Evolutionary conservation across 2,797 vertebrate genomes (phyloP).

Genomic region (Lithobates pipiens): DNA sequence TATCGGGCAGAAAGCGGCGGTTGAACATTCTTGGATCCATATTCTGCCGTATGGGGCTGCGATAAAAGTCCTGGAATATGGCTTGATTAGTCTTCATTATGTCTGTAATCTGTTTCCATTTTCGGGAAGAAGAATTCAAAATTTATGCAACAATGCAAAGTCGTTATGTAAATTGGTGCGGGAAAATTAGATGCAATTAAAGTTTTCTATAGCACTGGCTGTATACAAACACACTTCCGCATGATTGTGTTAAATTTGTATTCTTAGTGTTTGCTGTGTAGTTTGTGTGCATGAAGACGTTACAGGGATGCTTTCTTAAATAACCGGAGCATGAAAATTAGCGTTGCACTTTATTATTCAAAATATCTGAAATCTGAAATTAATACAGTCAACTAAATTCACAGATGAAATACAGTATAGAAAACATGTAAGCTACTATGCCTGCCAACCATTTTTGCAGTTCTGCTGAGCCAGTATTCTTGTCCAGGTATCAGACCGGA

Average conservation of each 20-base stretch:
- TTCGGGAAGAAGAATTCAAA: conserved; percentile 20
- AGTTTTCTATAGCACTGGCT: conserved; percentile 13
- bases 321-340: too few species aligned
- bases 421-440: too few species aligned
- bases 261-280: too few species aligned
- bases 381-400: too few species aligned
- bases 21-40: conserved; percentile 51
- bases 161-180: background rate
- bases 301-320: too few species aligned
- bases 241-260: background rate
- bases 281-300: too few species aligned
- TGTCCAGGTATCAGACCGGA: too few species aligned
- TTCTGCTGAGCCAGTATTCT: too few species aligned
- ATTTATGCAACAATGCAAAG: background rate
- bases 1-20: conserved; percentile 41
- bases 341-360: too few species aligned
- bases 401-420: too few species aligned
- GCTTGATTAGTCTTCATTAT: conserved; percentile 7
- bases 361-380: too few species aligned
- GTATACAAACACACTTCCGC: background rate
- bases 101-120: conserved; percentile 29
- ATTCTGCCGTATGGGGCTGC: conserved; percentile 34
- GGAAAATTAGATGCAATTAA: conserved; percentile 14
- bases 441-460: too few species aligned
- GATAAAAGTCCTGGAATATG: conserved; percentile 8